These are phyloP conservation scores for Eciton burchellii DNA, from an alignment of 1,140 invertebrate genomes.

Conservation along the genomic window DNA sequence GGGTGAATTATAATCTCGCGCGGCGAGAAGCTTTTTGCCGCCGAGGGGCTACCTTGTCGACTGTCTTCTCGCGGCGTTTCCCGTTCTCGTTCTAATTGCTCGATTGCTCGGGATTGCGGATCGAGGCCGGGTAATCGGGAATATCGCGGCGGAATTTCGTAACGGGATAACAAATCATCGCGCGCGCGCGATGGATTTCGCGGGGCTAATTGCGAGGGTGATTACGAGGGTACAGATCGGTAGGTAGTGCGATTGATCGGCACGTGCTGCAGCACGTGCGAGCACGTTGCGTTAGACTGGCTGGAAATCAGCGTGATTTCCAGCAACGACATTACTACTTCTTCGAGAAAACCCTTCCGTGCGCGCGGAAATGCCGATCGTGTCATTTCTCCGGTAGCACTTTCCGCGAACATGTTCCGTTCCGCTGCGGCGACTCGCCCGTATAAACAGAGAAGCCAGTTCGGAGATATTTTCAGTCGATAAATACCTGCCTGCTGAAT, in stretches of 20 bases:
- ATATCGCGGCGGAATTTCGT: slow-evolving; percentile 1
- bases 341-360: slow-evolving; percentile 17
- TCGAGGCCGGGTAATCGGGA: slow-evolving; percentile 3
- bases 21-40: not conserved
- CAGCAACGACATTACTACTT: slow-evolving; percentile 27
- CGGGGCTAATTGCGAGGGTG: not conserved
- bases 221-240: not conserved
- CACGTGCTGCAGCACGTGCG: no score
- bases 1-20: slow-evolving; percentile 16
- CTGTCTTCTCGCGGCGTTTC: not conserved
- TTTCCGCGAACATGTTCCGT: slow-evolving; percentile 41
- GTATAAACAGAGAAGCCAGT: slow-evolving; percentile 35
- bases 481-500: slow-evolving; percentile 28
- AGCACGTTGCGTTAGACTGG: not conserved
- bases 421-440: slow-evolving; percentile 16
- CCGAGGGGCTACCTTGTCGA: no score
- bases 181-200: not conserved
- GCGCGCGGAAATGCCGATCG: slow-evolving; percentile 21
- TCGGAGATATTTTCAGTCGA: slow-evolving; percentile 17
- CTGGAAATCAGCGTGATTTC: not conserved
- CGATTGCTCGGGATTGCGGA: slow-evolving; percentile 16
- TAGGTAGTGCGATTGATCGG: no score
- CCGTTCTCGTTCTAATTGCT: not conserved
- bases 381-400: slow-evolving; percentile 30
- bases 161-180: slow-evolving; percentile 29